phyloP scores from a whole-genome alignment of 2,113 vertebrate species.

The Anhinga rufa region DNA sequence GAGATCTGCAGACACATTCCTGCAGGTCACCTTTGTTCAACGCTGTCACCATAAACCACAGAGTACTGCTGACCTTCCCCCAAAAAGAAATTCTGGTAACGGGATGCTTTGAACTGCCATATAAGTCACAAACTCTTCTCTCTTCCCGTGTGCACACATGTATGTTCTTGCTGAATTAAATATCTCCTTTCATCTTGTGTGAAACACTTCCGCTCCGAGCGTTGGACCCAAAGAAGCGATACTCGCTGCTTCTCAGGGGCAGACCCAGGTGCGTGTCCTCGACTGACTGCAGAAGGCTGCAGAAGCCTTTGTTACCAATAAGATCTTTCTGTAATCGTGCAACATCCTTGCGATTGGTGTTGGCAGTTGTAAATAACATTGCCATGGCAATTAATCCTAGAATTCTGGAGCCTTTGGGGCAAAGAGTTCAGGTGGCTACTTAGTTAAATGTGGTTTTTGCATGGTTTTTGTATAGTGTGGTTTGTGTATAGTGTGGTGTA shows the following conservation, averaged over 20 bases:
- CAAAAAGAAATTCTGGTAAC: background rate
- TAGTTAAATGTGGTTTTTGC: background rate
- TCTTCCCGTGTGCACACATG: background rate
- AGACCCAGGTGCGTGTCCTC: background rate
- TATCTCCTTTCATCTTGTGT: background rate
- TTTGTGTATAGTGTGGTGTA: background rate
- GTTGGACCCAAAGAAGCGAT: background rate
- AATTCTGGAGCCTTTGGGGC: constrained; percentile 30
- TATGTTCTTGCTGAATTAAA: background rate
- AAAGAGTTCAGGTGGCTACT: background rate
- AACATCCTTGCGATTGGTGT: background rate
- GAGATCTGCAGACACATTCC: background rate
- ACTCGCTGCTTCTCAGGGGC: background rate
- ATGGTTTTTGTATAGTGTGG: background rate
- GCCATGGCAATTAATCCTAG: constrained; percentile 18
- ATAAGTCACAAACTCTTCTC: background rate
- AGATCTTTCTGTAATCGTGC: background rate
- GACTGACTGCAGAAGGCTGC: rapidly evolving
- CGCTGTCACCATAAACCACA: background rate
- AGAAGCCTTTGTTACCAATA: background rate
- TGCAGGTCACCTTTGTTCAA: background rate
- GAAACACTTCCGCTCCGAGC: background rate
- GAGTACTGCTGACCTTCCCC: background rate
- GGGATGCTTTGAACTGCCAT: background rate
- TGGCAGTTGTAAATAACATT: constrained; percentile 6